phyloP scores from a whole-genome alignment of 2,797 vertebrate species.

The Rallus crepitans region DNA sequence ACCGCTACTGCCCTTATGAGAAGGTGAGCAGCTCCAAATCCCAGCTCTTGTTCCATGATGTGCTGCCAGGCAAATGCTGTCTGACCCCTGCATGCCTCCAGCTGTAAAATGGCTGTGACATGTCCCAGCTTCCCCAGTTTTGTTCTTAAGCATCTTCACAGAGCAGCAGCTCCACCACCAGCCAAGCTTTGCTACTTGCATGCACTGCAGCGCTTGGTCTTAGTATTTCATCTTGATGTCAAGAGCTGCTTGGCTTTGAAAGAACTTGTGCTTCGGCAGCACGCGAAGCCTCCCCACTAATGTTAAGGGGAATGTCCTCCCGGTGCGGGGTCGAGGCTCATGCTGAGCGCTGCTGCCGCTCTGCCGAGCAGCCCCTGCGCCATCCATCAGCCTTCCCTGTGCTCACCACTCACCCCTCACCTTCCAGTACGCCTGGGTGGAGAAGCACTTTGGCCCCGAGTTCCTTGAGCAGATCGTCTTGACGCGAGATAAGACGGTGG shows the following conservation, averaged over 20 bases:
- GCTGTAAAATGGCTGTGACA: not conserved
- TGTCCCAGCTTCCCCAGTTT: not conserved
- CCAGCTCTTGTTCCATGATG: not conserved
- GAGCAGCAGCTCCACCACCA: accelerated
- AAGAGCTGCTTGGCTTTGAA: not conserved
- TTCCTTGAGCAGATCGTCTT: slow-evolving; percentile 93
- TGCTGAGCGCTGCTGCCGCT: not conserved
- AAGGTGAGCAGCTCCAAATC: slow-evolving; percentile 82
- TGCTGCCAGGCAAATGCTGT: accelerated
- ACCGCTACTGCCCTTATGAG: slow-evolving; percentile 90
- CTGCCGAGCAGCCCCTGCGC: not conserved
- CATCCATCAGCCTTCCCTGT: not conserved
- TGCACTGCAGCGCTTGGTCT: not conserved
- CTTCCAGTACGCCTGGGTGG: slow-evolving; percentile 93
- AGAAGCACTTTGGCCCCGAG: slow-evolving; percentile 90
- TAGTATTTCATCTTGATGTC: not conserved
- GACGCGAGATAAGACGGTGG: slow-evolving; percentile 93
- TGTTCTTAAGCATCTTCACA: not conserved
- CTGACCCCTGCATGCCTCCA: not conserved
- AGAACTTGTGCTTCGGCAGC: not conserved
- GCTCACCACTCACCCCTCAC: not conserved
- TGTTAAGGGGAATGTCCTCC: not conserved
- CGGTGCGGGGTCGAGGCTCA: not conserved
- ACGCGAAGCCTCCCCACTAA: not conserved
- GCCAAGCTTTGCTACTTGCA: not conserved